phyloP scores from a whole-genome alignment of 30 jellyfish, hydroid and myxozoan genomes.

The Hydra vulgaris region DNA sequence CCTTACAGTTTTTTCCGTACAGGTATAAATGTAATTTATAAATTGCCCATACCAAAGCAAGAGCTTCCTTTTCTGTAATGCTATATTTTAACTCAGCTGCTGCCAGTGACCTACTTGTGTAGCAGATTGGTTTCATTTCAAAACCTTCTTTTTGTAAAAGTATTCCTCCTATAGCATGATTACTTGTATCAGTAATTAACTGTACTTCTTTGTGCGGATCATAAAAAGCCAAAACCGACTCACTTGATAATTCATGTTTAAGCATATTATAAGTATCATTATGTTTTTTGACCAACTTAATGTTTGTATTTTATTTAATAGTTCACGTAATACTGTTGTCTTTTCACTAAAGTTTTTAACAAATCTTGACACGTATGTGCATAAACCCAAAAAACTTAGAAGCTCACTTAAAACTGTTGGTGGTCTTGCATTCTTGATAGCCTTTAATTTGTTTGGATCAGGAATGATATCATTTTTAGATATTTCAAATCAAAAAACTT shows the following conservation, averaged over 20 bases:
- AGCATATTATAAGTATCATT: background rate
- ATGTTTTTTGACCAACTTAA: slow-evolving; percentile 3
- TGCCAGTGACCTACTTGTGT: no score
- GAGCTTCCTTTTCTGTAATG: no score
- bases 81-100: no score
- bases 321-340: slow-evolving; percentile 17
- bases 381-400: slow-evolving; percentile 9
- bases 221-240: background rate
- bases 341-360: background rate
- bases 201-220: no score
- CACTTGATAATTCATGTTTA: background rate
- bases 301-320: background rate
- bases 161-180: no score
- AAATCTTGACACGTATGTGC: slow-evolving; percentile 24
- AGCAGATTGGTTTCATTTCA: no score
- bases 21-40: no score
- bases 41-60: no score
- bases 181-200: no score
- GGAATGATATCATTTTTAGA: slow-evolving; percentile 3
- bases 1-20: no score
- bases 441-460: slow-evolving; percentile 22
- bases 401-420: slow-evolving; percentile 20
- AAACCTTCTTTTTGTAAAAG: no score
- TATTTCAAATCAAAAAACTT: background rate
- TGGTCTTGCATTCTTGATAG: slow-evolving; percentile 13